phyloP scores from a whole-genome alignment of 23 tunicate genomes.

The Trididemnum nubilum region DNA sequence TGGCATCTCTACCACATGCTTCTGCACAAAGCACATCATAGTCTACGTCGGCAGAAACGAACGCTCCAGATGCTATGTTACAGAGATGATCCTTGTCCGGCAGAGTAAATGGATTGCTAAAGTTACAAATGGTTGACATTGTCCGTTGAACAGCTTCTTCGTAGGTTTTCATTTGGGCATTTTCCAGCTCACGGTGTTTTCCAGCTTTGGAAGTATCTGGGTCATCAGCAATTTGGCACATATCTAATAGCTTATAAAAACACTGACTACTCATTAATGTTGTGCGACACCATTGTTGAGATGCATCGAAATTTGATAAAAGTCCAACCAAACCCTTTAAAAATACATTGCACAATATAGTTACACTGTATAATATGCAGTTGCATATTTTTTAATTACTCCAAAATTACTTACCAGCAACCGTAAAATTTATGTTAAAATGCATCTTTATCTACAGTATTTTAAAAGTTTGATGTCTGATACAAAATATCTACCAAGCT shows the following conservation, averaged over 20 bases:
- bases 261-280: background rate
- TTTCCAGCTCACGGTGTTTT: background rate
- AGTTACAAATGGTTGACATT: background rate
- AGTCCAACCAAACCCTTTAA: background rate
- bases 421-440: no score
- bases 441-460: no score
- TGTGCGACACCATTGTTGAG: background rate
- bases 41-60: background rate
- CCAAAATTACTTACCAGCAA: no score
- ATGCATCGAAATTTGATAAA: background rate
- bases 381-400: no score
- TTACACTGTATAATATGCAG: no score
- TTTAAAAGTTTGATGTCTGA: no score
- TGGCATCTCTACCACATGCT: background rate
- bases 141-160: background rate
- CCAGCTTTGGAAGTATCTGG: background rate
- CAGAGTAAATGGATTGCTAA: background rate
- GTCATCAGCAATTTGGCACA: background rate
- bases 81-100: background rate
- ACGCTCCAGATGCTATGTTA: background rate
- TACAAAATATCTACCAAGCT: no score
- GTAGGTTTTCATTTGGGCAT: background rate
- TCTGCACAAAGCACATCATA: background rate
- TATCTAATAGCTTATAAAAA: background rate
- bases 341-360: no score